phyloP scores from a whole-genome alignment of 1,140 invertebrate genomes.

The Megalonaias nervosa region DNA sequence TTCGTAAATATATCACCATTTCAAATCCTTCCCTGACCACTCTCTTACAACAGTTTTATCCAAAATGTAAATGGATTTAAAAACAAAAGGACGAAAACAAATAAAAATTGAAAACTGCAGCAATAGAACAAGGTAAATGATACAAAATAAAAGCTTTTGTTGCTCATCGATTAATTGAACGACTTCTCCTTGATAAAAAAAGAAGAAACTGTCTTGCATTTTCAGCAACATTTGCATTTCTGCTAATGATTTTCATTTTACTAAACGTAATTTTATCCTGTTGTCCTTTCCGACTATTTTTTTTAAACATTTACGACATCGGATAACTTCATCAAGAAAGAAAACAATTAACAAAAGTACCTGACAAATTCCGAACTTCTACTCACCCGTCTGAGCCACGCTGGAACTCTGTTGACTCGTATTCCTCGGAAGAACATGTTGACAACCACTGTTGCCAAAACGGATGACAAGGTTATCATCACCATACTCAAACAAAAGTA shows the following conservation, averaged over 20 bases:
- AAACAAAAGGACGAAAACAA: no score
- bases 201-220: neutral
- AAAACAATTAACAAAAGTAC: neutral
- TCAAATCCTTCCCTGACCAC: no score
- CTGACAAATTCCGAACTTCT: neutral
- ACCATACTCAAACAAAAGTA: constrained; percentile 73
- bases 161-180: no score
- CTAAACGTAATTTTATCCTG: neutral
- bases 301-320: constrained; percentile 7
- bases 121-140: no score
- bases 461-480: constrained; percentile 71
- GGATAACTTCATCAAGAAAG: neutral
- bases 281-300: neutral
- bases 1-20: no score
- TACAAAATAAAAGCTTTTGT: no score
- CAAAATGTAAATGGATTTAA: no score
- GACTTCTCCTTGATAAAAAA: no score
- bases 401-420: constrained; percentile 40
- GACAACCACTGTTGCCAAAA: constrained; percentile 69
- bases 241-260: neutral
- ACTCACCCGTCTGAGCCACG: constrained; percentile 38
- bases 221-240: neutral
- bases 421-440: constrained; percentile 70
- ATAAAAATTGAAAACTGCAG: no score
- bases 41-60: no score